Evolutionary conservation across 2,888 invertebrate genomes (phyloP).

Genomic region (Acrocera orbiculus): DNA sequence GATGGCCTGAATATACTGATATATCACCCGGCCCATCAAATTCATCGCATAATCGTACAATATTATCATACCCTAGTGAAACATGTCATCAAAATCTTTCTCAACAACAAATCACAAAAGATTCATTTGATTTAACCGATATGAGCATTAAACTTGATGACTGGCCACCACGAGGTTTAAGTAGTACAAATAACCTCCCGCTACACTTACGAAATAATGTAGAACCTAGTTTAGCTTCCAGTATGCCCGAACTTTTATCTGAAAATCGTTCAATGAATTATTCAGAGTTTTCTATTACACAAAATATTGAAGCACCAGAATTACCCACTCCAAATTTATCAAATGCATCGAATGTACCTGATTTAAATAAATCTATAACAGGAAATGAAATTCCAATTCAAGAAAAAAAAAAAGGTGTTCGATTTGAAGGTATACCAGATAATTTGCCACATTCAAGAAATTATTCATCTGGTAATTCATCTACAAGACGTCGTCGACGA

Average conservation of each 20-base stretch:
- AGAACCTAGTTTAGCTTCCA: constrained; percentile 29
- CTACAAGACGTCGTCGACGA: constrained; percentile 21
- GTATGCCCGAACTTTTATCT: constrained; percentile 41
- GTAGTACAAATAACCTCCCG: constrained; percentile 20
- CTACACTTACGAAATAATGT: constrained; percentile 5
- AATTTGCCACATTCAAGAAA: constrained; percentile 36
- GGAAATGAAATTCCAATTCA: constrained; percentile 3
- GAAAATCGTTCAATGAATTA: constrained; percentile 10
- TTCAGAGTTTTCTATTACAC: constrained; percentile 13
- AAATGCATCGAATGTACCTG: constrained; percentile 34
- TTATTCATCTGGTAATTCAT: constrained; percentile 29
- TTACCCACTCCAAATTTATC: constrained; percentile 35
- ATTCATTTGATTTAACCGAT: constrained; percentile 41
- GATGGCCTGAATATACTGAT: constrained; percentile 22
- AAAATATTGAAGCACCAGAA: constrained; percentile 22
- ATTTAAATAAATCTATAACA: constrained; percentile 4
- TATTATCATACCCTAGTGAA: constrained; percentile 27
- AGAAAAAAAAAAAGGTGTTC: constrained; percentile 26
- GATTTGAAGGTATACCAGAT: constrained; percentile 30
- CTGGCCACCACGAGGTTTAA: constrained; percentile 33
- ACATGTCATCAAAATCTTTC: constrained; percentile 22
- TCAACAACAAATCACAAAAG: constrained; percentile 20
- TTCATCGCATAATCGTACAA: constrained; percentile 27
- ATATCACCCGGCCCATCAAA: constrained; percentile 20
- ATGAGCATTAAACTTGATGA: constrained; percentile 36